These are phyloP conservation scores for Fragum fragum DNA, from an alignment of 2,888 invertebrate genomes.

Conservation along the genomic window DNA sequence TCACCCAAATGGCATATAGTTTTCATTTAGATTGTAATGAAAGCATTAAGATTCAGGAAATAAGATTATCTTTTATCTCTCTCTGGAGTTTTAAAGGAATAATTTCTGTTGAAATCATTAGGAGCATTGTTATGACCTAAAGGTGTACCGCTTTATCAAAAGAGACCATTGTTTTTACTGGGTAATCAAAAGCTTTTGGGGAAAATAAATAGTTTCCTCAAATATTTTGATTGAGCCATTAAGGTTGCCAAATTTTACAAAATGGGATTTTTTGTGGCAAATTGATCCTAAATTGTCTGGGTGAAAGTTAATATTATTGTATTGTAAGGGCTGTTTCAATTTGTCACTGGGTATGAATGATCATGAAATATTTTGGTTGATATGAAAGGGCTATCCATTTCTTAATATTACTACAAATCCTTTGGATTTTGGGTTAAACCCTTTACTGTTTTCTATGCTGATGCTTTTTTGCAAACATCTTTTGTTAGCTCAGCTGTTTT, in stretches of 20 bases:
- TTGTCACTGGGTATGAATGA: background rate
- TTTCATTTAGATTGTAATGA: too few species aligned
- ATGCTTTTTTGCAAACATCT: too few species aligned
- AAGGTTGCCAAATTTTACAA: background rate
- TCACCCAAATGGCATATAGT: too few species aligned
- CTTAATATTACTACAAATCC: background rate
- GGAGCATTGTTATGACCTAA: background rate
- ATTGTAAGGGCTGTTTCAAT: background rate
- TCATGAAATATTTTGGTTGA: background rate
- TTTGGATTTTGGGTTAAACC: background rate
- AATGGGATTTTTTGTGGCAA: conserved; percentile 12
- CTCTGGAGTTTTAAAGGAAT: too few species aligned
- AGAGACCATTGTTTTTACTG: conserved; percentile 5
- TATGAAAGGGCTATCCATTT: background rate
- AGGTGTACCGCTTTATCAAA: background rate
- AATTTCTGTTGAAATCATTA: too few species aligned
- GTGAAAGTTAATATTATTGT: conserved; percentile 2
- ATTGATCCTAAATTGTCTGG: background rate
- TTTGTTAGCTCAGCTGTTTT: too few species aligned
- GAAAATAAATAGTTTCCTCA: conserved; percentile 21
- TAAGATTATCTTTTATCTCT: too few species aligned
- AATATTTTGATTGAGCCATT: conserved; percentile 27
- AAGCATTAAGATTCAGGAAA: too few species aligned
- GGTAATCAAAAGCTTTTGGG: background rate
- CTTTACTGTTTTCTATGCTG: background rate